Percentiles rank a stretch among this genome's conserved stretches.
Evolutionary conservation across 2,888 invertebrate species (phyloP).

Genomic region (Apamea sordens): DNA sequence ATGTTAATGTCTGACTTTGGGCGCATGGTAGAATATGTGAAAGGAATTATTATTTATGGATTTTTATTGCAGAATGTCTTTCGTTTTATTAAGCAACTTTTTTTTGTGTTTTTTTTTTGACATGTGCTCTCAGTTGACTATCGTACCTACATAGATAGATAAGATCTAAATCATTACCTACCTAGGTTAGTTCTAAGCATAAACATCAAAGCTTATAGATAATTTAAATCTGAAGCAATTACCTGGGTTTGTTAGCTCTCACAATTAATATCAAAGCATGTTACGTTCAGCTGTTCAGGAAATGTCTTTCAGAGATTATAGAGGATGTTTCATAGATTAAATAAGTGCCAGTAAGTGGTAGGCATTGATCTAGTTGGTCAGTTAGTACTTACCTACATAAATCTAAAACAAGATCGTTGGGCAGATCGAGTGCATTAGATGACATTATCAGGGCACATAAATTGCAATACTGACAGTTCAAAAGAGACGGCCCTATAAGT

Average conservation of each 20-base stretch:
- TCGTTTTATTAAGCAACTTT: not conserved
- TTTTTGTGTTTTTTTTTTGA: too few relatives aligned
- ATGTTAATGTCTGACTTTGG: not conserved
- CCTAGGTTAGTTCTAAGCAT: too few relatives aligned
- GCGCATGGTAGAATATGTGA: not conserved
- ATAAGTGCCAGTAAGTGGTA: constrained; percentile 26
- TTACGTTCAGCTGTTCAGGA: not conserved
- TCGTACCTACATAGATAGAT: not conserved
- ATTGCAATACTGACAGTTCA: constrained; percentile 48
- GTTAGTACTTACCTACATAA: constrained; percentile 16
- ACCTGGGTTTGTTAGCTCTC: not conserved
- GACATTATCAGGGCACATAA: constrained; percentile 57
- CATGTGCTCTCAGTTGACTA: not conserved
- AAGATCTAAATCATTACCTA: too few relatives aligned
- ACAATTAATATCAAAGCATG: not conserved
- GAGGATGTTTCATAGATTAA: constrained; percentile 19
- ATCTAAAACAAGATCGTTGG: constrained; percentile 34
- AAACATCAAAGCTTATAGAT: too few relatives aligned
- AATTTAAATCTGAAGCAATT: not conserved
- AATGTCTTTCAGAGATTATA: not conserved
- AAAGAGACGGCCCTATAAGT: constrained; percentile 34
- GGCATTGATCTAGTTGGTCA: constrained; percentile 45
- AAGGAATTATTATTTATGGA: not conserved
- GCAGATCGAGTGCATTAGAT: constrained; percentile 29
- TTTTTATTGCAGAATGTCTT: not conserved